A percentile compares a stretch with the other conserved stretches of the same genome.
These are phyloP conservation scores for Nezara viridula DNA, from an alignment of 2,888 invertebrate genomes.

Conservation along the genomic window DNA sequence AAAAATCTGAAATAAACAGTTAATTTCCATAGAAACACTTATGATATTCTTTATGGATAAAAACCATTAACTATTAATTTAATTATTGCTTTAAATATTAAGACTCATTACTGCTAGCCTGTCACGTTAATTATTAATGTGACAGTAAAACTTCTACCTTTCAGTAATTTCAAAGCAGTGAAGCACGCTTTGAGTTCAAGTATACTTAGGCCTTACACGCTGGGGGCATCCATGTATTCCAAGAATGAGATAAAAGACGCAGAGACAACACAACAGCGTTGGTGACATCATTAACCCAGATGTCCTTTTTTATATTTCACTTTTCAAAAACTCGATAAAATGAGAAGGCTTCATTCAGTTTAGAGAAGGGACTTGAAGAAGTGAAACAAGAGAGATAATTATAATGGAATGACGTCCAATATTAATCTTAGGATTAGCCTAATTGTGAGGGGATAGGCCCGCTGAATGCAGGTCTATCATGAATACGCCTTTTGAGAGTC, in stretches of 20 bases:
- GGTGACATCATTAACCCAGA: conserved; percentile 8
- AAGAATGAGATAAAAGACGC: neutral
- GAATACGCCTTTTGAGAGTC: neutral
- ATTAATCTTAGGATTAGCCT: conserved; percentile 19
- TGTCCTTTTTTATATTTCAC: neutral
- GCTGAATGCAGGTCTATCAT: neutral
- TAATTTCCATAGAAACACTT: too few species aligned
- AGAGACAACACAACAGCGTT: neutral
- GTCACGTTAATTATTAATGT: neutral
- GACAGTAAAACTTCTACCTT: neutral
- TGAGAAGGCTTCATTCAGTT: neutral
- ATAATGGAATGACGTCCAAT: conserved; percentile 21
- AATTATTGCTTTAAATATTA: too few species aligned
- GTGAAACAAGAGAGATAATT: neutral
- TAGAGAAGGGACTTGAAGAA: neutral
- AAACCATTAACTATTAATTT: too few species aligned
- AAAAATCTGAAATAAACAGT: too few species aligned
- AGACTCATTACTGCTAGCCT: too few species aligned
- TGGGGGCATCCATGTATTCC: neutral
- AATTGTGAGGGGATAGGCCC: neutral
- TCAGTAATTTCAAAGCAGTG: neutral
- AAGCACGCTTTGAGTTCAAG: neutral
- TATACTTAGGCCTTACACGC: neutral
- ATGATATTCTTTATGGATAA: too few species aligned
- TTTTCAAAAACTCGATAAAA: neutral